Evolutionary conservation across 2,888 invertebrate genomes (phyloP).

Genomic region (Caenorhabditis panamensis): DNA sequence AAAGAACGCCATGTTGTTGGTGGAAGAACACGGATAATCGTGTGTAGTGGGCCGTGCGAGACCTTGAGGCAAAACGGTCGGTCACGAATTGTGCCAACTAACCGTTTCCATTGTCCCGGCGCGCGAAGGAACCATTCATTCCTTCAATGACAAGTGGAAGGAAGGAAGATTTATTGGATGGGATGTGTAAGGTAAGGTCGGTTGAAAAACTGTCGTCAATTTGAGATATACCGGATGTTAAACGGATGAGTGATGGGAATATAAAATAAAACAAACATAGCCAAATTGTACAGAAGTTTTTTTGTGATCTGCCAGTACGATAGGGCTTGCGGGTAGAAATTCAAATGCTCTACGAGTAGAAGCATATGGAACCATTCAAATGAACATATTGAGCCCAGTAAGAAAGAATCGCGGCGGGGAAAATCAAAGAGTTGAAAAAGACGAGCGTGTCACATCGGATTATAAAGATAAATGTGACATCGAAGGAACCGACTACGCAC

Average conservation of each 20-base stretch:
- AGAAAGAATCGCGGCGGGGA: slow-evolving; percentile 19
- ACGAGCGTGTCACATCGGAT: slow-evolving; percentile 38
- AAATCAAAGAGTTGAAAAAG: slow-evolving; percentile 41
- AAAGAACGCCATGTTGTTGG: slow-evolving; percentile 2
- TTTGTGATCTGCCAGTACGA: no score
- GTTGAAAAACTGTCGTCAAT: slow-evolving; percentile 29
- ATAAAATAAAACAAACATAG: slow-evolving; percentile 7
- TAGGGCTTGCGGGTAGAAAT: no score
- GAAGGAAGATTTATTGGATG: slow-evolving; percentile 47
- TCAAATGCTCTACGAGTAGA: no score
- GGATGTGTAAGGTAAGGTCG: slow-evolving; percentile 10
- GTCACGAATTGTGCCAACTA: slow-evolving; percentile 62
- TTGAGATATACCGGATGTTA: background rate
- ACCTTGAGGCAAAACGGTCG: slow-evolving; percentile 59
- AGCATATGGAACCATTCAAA: slow-evolving; percentile 31
- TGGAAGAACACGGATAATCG: slow-evolving; percentile 25
- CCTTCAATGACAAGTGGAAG: slow-evolving; percentile 57
- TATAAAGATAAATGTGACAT: slow-evolving; percentile 56
- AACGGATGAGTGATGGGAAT: background rate
- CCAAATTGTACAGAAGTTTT: no score
- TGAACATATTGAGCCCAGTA: slow-evolving; percentile 22
- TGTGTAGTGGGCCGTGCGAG: slow-evolving; percentile 25
- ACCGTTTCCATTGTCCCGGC: slow-evolving; percentile 45
- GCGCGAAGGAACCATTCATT: slow-evolving; percentile 55
- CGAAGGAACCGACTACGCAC: background rate